phyloP scores from a whole-genome alignment of 2,888 invertebrate species.

The Malacosoma neustria region DNA sequence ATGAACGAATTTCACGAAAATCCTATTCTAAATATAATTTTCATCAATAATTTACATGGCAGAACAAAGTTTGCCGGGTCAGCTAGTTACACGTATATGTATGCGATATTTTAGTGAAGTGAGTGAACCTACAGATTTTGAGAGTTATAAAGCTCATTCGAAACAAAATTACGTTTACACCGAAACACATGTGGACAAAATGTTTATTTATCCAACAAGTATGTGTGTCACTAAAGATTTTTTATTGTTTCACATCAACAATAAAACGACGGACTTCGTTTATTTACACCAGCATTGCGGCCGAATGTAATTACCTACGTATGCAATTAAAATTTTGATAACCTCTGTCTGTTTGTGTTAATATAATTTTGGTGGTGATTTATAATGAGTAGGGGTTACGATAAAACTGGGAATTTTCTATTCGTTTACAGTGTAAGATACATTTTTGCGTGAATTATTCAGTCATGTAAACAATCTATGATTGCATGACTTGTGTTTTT shows the following conservation, averaged over 20 bases:
- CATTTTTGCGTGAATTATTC: too few species aligned
- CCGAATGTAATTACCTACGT: slow-evolving; percentile 25
- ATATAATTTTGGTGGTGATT: slow-evolving; percentile 16
- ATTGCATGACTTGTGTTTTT: too few species aligned
- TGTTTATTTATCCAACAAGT: slow-evolving; percentile 56
- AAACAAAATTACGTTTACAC: neutral
- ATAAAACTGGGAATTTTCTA: neutral
- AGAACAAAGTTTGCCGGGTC: too few species aligned
- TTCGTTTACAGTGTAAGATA: too few species aligned
- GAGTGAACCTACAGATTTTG: too few species aligned
- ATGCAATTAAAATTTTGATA: slow-evolving; percentile 32
- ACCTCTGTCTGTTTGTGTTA: slow-evolving; percentile 15
- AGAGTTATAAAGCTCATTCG: neutral
- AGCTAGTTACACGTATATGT: too few species aligned
- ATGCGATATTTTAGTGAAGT: too few species aligned
- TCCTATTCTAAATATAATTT: too few species aligned
- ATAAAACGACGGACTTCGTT: slow-evolving; percentile 26
- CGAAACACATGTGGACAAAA: slow-evolving; percentile 32
- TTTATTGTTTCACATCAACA: slow-evolving; percentile 55
- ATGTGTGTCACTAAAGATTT: slow-evolving; percentile 54
- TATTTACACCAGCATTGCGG: slow-evolving; percentile 22
- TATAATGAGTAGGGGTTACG: slow-evolving; percentile 4
- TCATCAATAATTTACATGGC: too few species aligned
- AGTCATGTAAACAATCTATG: too few species aligned
- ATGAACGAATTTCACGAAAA: too few species aligned